phyloP scores from a whole-genome alignment of 2,888 invertebrate genomes.

The Habrosyne pyritoides region DNA sequence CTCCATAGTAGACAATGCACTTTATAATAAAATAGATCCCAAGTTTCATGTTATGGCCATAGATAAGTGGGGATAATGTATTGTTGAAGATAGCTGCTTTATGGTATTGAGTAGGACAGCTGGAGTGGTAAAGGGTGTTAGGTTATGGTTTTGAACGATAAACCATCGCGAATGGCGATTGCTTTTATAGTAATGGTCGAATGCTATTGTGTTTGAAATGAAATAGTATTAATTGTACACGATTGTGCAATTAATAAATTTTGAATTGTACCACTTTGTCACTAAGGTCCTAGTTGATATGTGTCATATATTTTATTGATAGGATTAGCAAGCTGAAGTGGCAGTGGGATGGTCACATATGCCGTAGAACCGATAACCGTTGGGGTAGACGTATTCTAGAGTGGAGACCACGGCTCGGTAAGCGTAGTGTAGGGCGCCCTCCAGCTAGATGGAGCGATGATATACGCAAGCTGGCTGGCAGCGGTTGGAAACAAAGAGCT shows the following conservation, averaged over 20 bases:
- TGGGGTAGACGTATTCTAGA: no score
- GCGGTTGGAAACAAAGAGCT: no score
- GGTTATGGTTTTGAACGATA: constrained; percentile 69
- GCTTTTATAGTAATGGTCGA: constrained; percentile 62
- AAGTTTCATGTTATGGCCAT: constrained; percentile 75
- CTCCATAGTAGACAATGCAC: constrained; percentile 79
- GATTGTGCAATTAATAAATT: constrained; percentile 33
- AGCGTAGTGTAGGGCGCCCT: no score
- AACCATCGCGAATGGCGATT: constrained; percentile 51
- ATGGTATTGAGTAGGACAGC: constrained; percentile 74
- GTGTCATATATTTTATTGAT: no score
- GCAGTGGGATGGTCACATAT: no score
- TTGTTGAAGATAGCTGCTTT: constrained; percentile 78
- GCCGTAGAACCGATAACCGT: no score
- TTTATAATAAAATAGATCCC: constrained; percentile 83
- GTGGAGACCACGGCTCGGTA: no score
- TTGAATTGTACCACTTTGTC: constrained; percentile 34
- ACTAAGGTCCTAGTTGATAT: constrained; percentile 16
- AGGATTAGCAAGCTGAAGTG: no score
- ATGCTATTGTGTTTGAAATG: constrained; percentile 47
- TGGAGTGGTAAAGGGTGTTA: constrained; percentile 77
- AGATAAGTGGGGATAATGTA: constrained; percentile 80
- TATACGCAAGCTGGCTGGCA: no score
- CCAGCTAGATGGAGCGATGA: no score
- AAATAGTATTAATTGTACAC: constrained; percentile 28